Conservation (phyloP, 2,888 invertebrate species). For the Sipha maydis region DNA sequence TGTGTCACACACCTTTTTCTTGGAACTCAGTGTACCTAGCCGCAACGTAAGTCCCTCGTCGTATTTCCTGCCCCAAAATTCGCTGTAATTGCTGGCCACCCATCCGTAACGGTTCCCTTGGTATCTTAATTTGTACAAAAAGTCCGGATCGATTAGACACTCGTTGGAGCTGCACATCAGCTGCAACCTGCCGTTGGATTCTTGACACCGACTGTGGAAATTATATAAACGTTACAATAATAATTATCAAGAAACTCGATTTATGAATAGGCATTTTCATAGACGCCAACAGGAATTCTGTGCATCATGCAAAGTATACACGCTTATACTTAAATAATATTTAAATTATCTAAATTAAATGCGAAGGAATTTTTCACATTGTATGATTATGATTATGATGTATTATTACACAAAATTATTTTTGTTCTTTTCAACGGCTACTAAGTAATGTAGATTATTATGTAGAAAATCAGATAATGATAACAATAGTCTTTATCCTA, state of each 20-base stretch:
- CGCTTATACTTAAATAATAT: no score
- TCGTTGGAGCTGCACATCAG: constrained; percentile 76
- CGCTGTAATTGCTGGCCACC: constrained; percentile 82
- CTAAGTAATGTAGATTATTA: no score
- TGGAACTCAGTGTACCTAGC: constrained; percentile 76
- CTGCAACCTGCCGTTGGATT: constrained; percentile 67
- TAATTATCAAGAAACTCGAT: background rate
- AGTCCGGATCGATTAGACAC: constrained; percentile 80
- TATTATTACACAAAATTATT: no score
- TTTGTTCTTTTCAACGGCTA: no score
- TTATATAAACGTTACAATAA: background rate
- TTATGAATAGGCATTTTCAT: no score
- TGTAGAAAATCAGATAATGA: no score
- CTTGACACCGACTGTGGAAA: constrained; percentile 68
- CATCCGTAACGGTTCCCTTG: constrained; percentile 73
- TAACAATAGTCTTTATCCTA: no score
- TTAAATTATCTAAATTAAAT: no score
- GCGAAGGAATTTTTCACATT: no score
- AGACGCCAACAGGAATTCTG: no score
- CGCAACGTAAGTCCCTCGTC: constrained; percentile 81
- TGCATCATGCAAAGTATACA: no score
- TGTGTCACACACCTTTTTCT: constrained; percentile 68
- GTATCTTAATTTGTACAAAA: constrained; percentile 77
- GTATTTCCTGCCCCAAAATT: constrained; percentile 85
- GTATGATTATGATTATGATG: no score